These are phyloP conservation scores for Sarcophaga subvicina DNA, from an alignment of 2,888 invertebrate genomes.

Conservation along the genomic window DNA sequence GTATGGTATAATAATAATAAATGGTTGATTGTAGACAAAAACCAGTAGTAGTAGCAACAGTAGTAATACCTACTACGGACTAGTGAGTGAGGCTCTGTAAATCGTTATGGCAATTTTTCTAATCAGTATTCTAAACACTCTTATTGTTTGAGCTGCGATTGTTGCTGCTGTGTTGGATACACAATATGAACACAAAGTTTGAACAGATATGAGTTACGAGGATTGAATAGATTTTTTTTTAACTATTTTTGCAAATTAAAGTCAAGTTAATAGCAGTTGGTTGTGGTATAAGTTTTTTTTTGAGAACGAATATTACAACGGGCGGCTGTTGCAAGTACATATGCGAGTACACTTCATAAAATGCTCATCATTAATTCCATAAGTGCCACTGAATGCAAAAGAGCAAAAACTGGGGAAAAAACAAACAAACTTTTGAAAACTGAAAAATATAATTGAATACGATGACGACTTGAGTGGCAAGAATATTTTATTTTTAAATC, in stretches of 20 bases:
- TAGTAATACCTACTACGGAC: too few species aligned
- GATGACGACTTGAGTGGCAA: neutral
- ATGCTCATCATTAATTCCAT: neutral
- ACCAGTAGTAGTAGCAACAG: neutral
- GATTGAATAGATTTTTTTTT: neutral
- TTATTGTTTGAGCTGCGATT: slow-evolving; percentile 4
- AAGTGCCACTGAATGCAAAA: neutral
- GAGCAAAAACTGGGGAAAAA: neutral
- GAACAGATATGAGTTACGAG: neutral
- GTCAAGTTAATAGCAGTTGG: neutral
- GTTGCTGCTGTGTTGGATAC: neutral
- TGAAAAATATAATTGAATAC: neutral
- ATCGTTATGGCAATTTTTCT: slow-evolving; percentile 56
- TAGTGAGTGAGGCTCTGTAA: neutral
- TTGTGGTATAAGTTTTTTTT: neutral
- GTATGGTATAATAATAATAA: neutral
- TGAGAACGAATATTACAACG: neutral
- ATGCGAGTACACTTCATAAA: neutral
- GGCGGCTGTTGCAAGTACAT: neutral
- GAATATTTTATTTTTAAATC: neutral
- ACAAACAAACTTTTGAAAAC: neutral
- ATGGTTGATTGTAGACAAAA: neutral
- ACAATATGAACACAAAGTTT: neutral
- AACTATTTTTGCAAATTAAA: neutral
- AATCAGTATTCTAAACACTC: slow-evolving; percentile 63